These are phyloP conservation scores for Lasioglossum pauxillum DNA, from an alignment of 2,888 invertebrate species.

Conservation along the genomic window DNA sequence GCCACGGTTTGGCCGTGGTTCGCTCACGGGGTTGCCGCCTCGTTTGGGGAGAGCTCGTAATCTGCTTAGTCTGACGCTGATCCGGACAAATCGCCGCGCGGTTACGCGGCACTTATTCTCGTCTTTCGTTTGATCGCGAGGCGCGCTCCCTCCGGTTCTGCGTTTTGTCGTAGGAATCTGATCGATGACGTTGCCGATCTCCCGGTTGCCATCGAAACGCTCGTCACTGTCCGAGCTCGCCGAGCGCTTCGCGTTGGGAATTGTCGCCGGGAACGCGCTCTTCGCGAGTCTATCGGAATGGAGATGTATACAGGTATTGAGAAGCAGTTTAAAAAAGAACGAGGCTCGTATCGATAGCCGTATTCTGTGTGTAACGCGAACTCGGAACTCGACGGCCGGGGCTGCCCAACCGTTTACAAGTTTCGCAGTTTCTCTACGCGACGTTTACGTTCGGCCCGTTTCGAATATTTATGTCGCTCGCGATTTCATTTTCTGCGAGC, in stretches of 20 bases:
- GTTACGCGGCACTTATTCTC: constrained; percentile 82
- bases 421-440: constrained; percentile 6
- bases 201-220: background rate
- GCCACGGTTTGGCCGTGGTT: constrained; percentile 36
- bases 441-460: constrained; percentile 19
- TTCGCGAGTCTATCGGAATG: background rate
- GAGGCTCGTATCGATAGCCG: background rate
- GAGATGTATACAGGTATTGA: background rate
- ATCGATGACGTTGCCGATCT: constrained; percentile 69
- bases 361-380: background rate
- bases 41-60: constrained; percentile 83
- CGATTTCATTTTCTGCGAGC: constrained; percentile 30
- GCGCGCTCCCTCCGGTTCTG: background rate
- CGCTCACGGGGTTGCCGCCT: constrained; percentile 70
- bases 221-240: constrained; percentile 29
- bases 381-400: background rate
- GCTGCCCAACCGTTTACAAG: background rate
- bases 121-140: constrained; percentile 62
- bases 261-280: background rate
- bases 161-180: constrained; percentile 61
- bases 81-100: constrained; percentile 86
- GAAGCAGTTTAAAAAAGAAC: background rate
- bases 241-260: background rate
- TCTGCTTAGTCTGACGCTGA: constrained; percentile 87
- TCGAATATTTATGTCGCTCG: constrained; percentile 25